Conservation (phyloP, 2,113 vertebrate genomes). For the Pterocles gutturalis region DNA sequence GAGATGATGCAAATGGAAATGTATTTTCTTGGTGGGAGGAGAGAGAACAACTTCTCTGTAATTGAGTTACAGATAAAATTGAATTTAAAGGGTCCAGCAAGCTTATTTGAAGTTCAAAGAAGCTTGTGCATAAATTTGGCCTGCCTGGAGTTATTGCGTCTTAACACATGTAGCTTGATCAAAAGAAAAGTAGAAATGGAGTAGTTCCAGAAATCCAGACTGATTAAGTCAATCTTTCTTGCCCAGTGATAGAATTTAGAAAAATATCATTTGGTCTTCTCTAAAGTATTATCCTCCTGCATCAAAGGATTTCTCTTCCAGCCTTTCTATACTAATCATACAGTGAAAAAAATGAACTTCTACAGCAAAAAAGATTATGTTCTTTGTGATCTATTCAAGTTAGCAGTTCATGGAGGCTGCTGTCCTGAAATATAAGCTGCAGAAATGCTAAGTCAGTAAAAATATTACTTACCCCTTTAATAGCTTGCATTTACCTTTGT, state of each 20-base stretch:
- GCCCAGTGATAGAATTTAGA: not conserved
- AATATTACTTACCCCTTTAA: not conserved
- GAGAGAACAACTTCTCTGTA: not conserved
- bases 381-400: not conserved
- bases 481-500: not conserved
- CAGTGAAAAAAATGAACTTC: not conserved
- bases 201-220: constrained; percentile 32
- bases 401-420: not conserved
- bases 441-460: not conserved
- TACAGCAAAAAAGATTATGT: not conserved
- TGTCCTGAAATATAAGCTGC: not conserved
- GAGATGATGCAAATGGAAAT: constrained; percentile 35
- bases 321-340: not conserved
- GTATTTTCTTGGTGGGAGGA: constrained; percentile 3
- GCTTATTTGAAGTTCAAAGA: constrained; percentile 67
- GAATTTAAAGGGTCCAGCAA: constrained; percentile 43
- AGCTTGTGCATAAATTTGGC: constrained; percentile 39
- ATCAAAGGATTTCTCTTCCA: constrained; percentile 48
- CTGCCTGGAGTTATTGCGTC: constrained; percentile 51
- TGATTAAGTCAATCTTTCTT: constrained; percentile 52
- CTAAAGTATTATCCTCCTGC: constrained; percentile 5
- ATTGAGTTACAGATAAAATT: constrained; percentile 52
- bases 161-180: constrained; percentile 23
- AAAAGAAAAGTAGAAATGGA: constrained; percentile 58
- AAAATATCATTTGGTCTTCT: constrained; percentile 29